Evolutionary conservation across 2,888 invertebrate species (phyloP).

Genomic region (Isotomurus palustris): DNA sequence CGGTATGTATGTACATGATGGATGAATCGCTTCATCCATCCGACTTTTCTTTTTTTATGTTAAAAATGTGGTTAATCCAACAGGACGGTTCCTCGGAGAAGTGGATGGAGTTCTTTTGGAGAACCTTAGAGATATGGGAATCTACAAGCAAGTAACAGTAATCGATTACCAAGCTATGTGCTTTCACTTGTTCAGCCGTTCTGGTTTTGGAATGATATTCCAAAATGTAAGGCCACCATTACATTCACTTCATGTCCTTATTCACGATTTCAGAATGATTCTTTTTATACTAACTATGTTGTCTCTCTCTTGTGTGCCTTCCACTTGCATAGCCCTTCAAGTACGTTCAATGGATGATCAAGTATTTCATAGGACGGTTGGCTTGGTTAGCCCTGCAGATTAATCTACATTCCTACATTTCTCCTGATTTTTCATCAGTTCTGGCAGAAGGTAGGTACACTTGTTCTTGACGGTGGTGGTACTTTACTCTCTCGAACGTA

Average conservation of each 20-base stretch:
- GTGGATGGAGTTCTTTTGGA: slow-evolving; percentile 93
- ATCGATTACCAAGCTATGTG: slow-evolving; percentile 88
- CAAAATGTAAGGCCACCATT: slow-evolving; percentile 21
- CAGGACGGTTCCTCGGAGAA: slow-evolving; percentile 76
- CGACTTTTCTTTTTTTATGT: too few relatives aligned
- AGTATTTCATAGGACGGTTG: slow-evolving; percentile 44
- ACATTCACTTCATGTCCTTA: neutral
- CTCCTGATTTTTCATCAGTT: slow-evolving; percentile 42
- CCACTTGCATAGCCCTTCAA: slow-evolving; percentile 41
- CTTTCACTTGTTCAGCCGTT: slow-evolving; percentile 55
- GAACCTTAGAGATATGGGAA: slow-evolving; percentile 68
- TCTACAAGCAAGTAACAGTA: slow-evolving; percentile 79
- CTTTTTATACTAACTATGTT: neutral
- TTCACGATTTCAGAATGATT: neutral
- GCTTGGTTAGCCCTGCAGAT: slow-evolving; percentile 40
- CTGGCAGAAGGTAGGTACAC: slow-evolving; percentile 37
- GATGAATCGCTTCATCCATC: neutral
- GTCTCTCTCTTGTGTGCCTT: neutral
- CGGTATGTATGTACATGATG: too few relatives aligned
- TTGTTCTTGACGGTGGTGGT: too few relatives aligned
- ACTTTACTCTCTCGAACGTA: neutral
- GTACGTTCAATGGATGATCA: slow-evolving; percentile 45
- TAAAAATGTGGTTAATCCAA: too few relatives aligned
- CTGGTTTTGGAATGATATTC: slow-evolving; percentile 41
- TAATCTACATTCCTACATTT: slow-evolving; percentile 40